Percentiles rank a stretch among this genome's conserved stretches.
These are phyloP conservation scores for Biston stratarius DNA, from an alignment of 2,888 invertebrate genomes.

Conservation along the genomic window DNA sequence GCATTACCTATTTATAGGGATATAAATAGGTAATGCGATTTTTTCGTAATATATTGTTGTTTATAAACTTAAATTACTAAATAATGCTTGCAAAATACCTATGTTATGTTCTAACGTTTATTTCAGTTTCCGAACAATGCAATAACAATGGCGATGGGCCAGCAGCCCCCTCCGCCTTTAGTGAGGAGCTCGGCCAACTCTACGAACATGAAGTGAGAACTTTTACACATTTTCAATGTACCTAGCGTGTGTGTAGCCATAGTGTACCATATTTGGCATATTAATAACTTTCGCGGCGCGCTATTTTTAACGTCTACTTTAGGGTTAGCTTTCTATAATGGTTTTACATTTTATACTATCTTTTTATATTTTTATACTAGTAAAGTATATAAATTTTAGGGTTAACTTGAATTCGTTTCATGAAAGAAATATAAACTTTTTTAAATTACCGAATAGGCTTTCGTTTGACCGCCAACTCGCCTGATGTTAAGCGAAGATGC, in stretches of 20 bases:
- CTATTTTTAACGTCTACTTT: background rate
- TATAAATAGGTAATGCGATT: too few species aligned
- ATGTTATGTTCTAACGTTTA: slow-evolving; percentile 69
- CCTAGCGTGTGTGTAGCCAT: slow-evolving; percentile 48
- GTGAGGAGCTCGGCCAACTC: slow-evolving; percentile 85
- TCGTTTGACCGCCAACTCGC: too few species aligned
- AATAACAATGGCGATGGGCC: slow-evolving; percentile 84
- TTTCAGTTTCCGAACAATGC: slow-evolving; percentile 85
- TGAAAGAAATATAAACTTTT: too few species aligned
- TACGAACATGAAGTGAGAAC: slow-evolving; percentile 83
- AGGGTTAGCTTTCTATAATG: slow-evolving; percentile 1
- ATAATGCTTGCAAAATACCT: slow-evolving; percentile 17
- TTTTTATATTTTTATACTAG: too few species aligned
- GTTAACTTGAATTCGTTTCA: background rate
- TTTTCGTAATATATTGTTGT: too few species aligned
- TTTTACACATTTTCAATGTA: slow-evolving; percentile 42
- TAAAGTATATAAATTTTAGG: background rate
- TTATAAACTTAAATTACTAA: background rate
- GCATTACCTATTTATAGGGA: too few species aligned
- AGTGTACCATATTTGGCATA: slow-evolving; percentile 33
- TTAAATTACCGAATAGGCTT: too few species aligned
- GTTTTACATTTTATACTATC: background rate
- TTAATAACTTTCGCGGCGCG: background rate
- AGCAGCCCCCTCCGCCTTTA: slow-evolving; percentile 85
- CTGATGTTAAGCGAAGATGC: too few species aligned